A percentile compares a stretch with the other conserved stretches of the same genome.
These are phyloP conservation scores for Standfussiana lucernea DNA, from an alignment of 2,888 invertebrate species.

Conservation along the genomic window DNA sequence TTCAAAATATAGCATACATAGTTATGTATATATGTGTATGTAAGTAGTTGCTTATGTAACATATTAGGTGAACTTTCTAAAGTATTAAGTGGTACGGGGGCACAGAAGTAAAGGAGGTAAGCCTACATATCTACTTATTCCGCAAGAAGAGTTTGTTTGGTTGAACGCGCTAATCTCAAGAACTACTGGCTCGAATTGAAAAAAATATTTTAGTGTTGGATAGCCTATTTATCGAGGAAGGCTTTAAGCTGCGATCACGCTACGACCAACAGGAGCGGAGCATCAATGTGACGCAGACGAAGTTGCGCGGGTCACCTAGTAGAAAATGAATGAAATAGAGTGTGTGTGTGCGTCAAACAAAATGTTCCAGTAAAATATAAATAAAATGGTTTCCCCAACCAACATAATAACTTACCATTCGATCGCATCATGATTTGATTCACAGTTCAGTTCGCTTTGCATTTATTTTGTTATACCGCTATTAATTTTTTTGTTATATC, in stretches of 20 bases:
- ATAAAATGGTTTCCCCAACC: not conserved
- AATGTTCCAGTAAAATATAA: not conserved
- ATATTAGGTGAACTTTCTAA: not conserved
- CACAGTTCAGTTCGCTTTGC: slow-evolving; percentile 6
- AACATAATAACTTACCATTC: not conserved
- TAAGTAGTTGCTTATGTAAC: not conserved
- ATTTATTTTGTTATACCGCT: slow-evolving; percentile 11
- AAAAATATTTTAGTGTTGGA: too few species aligned
- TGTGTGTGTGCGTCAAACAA: not conserved
- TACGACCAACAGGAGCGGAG: too few species aligned
- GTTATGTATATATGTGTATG: too few species aligned
- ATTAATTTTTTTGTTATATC: slow-evolving; percentile 14
- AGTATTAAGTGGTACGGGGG: not conserved
- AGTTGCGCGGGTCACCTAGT: too few species aligned
- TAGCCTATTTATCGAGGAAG: too few species aligned
- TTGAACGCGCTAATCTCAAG: too few species aligned
- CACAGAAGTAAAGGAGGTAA: not conserved
- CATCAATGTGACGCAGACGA: too few species aligned
- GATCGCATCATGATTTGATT: slow-evolving; percentile 1
- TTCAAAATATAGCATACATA: too few species aligned
- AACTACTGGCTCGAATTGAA: too few species aligned
- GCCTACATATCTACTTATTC: not conserved
- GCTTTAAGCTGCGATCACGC: too few species aligned
- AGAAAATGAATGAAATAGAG: not conserved
- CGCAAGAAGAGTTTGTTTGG: too few species aligned